Percentiles rank a stretch among this genome's conserved stretches.
Conservation (phyloP, 2,113 vertebrate genomes). For the Hippoglossus stenolepis region DNA sequence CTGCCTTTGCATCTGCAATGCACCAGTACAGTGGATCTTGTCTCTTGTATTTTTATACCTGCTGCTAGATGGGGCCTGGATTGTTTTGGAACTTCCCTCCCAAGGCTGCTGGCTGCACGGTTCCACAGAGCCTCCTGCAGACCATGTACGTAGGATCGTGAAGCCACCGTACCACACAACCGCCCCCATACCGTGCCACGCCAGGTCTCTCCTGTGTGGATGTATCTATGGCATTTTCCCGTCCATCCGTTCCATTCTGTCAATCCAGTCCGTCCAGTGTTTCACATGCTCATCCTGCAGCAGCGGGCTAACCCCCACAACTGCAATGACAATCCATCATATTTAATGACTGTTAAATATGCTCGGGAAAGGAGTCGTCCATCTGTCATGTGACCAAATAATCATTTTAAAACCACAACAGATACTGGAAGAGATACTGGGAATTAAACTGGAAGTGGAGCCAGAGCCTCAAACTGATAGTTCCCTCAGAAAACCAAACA, state of each 20-base stretch:
- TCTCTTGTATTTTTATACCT: conserved; percentile 71
- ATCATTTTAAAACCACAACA: conserved; percentile 9
- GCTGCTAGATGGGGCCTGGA: conserved; percentile 81
- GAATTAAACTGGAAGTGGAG: conserved; percentile 21
- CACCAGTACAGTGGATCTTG: conserved; percentile 64
- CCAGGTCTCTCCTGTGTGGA: conserved; percentile 37
- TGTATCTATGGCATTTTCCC: conserved; percentile 51
- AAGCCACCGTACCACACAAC: conserved; percentile 46
- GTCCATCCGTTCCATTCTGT: conserved; percentile 66
- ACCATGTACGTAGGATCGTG: conserved; percentile 79
- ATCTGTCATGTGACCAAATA: conserved; percentile 19
- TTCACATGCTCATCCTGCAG: conserved; percentile 43
- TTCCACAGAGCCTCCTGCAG: conserved; percentile 82
- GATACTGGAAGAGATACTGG: conserved; percentile 27
- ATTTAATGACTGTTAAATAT: conserved; percentile 24
- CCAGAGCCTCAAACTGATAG: conserved; percentile 26
- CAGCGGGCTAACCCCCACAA: not conserved
- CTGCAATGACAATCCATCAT: not conserved
- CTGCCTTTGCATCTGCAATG: conserved; percentile 60
- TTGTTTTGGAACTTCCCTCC: conserved; percentile 82
- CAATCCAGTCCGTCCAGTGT: conserved; percentile 39
- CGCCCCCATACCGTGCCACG: conserved; percentile 20
- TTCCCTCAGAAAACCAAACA: conserved; percentile 11
- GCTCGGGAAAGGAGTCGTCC: not conserved
- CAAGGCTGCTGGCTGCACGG: conserved; percentile 81